Evolutionary conservation across 2,113 vertebrate species (phyloP).

Genomic region (Columba livia): DNA sequence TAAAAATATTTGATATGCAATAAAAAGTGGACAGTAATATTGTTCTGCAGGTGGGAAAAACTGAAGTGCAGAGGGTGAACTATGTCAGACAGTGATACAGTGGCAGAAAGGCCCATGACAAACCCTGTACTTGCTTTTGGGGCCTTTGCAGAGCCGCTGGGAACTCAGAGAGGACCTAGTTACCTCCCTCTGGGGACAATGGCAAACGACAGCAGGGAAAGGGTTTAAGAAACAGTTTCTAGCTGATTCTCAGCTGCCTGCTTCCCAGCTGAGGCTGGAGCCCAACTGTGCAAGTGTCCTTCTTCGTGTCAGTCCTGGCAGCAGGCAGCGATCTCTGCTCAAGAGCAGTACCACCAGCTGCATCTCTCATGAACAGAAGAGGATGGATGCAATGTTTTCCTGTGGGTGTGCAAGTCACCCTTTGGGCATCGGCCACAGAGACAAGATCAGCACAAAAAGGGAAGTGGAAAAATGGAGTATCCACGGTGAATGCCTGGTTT

Average conservation of each 20-base stretch:
- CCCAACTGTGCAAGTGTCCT: neutral
- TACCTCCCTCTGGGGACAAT: neutral
- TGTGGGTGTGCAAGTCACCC: accelerated
- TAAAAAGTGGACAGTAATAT: neutral
- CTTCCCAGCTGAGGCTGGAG: neutral
- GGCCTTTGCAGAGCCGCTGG: neutral
- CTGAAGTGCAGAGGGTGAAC: neutral
- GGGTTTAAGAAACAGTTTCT: neutral
- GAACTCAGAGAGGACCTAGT: neutral
- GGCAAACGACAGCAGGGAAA: neutral
- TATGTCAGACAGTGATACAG: neutral
- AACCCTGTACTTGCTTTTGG: neutral
- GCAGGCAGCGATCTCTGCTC: neutral
- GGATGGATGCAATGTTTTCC: neutral
- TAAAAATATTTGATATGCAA: neutral
- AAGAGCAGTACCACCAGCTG: neutral
- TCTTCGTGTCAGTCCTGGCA: neutral
- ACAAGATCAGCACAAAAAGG: neutral
- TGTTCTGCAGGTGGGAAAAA: neutral
- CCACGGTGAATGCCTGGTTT: neutral
- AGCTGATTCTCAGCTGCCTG: neutral
- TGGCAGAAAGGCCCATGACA: neutral
- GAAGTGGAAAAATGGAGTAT: neutral
- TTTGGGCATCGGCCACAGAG: accelerated
- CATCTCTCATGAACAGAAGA: neutral